Evolutionary conservation across 92 coral and sea anemone genomes (phyloP).

Genomic region (Desmophyllum pertusum): DNA sequence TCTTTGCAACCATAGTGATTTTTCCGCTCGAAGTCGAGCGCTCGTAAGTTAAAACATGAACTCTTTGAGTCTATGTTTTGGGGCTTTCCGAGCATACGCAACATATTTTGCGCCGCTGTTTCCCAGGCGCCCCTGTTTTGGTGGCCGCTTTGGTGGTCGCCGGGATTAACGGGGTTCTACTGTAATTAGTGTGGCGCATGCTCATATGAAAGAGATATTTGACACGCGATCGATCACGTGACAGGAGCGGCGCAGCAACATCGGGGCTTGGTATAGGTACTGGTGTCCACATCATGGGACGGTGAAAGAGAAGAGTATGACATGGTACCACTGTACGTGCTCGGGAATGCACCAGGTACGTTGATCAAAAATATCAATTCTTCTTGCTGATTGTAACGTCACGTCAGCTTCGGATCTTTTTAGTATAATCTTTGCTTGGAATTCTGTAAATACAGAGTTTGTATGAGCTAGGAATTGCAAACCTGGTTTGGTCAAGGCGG

Average conservation of each 20-base stretch:
- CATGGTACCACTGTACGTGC: conserved; percentile 80
- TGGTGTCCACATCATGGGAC: conserved; percentile 94
- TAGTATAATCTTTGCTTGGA: not conserved
- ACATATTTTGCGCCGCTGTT: no score
- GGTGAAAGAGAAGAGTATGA: conserved; percentile 84
- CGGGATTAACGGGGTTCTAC: not conserved
- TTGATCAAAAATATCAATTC: no score
- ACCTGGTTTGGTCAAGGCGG: no score
- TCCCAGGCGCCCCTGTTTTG: no score
- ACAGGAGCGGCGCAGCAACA: conserved; percentile 77
- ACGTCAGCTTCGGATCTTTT: not conserved
- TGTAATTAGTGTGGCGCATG: not conserved
- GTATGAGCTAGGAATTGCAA: no score
- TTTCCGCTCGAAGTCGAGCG: no score
- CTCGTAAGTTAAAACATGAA: no score
- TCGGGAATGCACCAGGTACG: conserved; percentile 96
- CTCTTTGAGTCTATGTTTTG: no score
- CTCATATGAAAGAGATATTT: not conserved
- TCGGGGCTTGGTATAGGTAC: conserved; percentile 77
- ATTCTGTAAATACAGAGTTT: no score
- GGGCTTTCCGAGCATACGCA: no score
- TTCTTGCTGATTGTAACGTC: not conserved
- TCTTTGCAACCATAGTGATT: no score
- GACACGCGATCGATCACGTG: conserved; percentile 4
- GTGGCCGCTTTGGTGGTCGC: no score